phyloP scores from a whole-genome alignment of 2,888 invertebrate species.

The Idaea aversata region DNA sequence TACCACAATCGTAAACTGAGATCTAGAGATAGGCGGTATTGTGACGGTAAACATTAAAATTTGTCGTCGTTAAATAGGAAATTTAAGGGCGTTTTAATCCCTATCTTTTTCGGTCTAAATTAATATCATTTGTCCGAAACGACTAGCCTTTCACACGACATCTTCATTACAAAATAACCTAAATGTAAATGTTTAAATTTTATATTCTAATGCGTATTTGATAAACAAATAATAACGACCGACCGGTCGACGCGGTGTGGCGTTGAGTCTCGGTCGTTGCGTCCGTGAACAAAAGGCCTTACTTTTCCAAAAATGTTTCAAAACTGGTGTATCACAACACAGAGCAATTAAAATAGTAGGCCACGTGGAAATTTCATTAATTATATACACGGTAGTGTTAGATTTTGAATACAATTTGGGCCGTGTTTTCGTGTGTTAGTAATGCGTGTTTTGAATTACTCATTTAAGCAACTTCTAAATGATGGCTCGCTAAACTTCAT shows the following conservation, averaged over 20 bases:
- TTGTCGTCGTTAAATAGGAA: conserved; percentile 60
- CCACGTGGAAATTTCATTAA: conserved; percentile 77
- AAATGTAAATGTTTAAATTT: conserved; percentile 47
- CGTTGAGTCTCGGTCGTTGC: conserved; percentile 55
- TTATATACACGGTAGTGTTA: conserved; percentile 65
- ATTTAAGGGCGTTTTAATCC: conserved; percentile 61
- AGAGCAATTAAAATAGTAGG: conserved; percentile 76
- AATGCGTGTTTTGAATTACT: conserved; percentile 49
- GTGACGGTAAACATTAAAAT: conserved; percentile 53
- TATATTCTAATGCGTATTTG: conserved; percentile 69
- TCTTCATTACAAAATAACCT: conserved; percentile 60
- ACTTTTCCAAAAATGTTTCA: conserved; percentile 73
- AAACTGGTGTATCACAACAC: conserved; percentile 74
- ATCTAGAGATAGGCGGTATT: conserved; percentile 55
- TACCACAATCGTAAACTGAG: conserved; percentile 44
- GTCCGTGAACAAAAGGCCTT: conserved; percentile 69
- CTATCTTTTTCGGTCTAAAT: conserved; percentile 58
- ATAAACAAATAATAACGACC: conserved; percentile 68
- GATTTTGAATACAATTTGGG: conserved; percentile 60
- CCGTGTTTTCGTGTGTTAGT: conserved; percentile 60
- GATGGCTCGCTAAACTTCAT: conserved; percentile 15
- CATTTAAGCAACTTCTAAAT: conserved; percentile 28
- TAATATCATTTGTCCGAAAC: conserved; percentile 69
- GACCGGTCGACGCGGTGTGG: conserved; percentile 33
- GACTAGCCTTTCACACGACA: conserved; percentile 73